Conservation (phyloP, 1,140 invertebrate genomes). For the Leptinotarsa texana region DNA sequence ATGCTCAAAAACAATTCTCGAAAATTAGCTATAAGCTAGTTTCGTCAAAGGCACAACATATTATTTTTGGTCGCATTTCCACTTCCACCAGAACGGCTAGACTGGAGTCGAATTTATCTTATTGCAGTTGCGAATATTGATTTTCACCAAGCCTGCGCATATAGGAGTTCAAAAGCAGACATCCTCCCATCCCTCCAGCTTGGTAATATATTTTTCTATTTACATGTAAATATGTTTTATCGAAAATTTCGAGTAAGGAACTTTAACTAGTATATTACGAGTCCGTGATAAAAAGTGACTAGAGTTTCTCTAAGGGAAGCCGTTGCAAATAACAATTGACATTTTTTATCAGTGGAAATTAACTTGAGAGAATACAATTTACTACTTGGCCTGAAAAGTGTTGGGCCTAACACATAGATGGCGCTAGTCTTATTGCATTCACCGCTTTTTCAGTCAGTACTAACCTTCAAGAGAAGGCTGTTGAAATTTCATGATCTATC, state of each 20-base stretch:
- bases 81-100: constrained; percentile 12
- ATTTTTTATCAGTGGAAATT: too few relatives aligned
- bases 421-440: too few relatives aligned
- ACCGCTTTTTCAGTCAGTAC: too few relatives aligned
- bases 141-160: constrained; percentile 11
- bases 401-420: too few relatives aligned
- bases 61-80: constrained; percentile 12
- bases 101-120: constrained; percentile 21
- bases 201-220: background rate
- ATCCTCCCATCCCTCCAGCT: background rate
- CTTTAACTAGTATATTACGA: background rate
- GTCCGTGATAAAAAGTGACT: too few relatives aligned
- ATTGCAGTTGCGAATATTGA: constrained; percentile 17
- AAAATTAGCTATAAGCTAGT: background rate
- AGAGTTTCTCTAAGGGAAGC: too few relatives aligned
- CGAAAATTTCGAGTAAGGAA: background rate
- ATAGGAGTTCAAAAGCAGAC: background rate
- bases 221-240: constrained; percentile 9
- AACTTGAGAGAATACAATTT: too few relatives aligned
- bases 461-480: too few relatives aligned
- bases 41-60: background rate
- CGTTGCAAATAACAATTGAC: too few relatives aligned
- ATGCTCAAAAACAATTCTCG: too few relatives aligned
- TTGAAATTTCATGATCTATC: too few relatives aligned
- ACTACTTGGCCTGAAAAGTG: too few relatives aligned